These are phyloP conservation scores for Hemibates koningsi DNA, from an alignment of 2,113 vertebrate species.

Conservation along the genomic window DNA sequence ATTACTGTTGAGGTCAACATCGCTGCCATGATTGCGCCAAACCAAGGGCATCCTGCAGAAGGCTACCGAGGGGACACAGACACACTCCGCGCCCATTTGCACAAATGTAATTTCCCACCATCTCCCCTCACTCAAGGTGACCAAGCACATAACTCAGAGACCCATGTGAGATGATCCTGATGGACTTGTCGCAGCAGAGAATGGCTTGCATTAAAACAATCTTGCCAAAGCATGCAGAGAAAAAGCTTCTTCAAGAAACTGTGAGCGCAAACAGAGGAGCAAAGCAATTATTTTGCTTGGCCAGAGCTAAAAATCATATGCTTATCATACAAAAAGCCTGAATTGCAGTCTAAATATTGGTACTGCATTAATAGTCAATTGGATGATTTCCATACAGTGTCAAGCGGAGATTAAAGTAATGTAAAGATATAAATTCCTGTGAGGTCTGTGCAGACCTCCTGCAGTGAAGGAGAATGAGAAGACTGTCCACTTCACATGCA, in stretches of 20 bases:
- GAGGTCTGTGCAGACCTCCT: background rate
- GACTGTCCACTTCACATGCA: background rate
- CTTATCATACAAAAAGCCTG: conserved; percentile 29
- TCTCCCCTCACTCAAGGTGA: conserved; percentile 65
- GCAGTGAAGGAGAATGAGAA: background rate
- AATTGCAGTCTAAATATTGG: conserved; percentile 46
- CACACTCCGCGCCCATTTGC: conserved; percentile 47
- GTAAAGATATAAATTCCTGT: background rate
- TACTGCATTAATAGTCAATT: conserved; percentile 48
- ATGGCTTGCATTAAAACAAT: background rate
- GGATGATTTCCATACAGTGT: conserved; percentile 32
- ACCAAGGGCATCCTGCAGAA: conserved; percentile 60
- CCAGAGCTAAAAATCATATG: background rate
- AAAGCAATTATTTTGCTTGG: conserved; percentile 15
- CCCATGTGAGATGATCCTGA: conserved; percentile 9
- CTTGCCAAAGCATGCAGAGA: background rate
- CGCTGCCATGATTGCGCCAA: conserved; percentile 46
- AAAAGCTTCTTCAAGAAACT: background rate
- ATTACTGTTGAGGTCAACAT: conserved; percentile 65
- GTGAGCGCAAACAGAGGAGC: background rate
- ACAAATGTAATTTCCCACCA: conserved; percentile 60
- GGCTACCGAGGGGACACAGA: conserved; percentile 20
- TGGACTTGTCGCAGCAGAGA: background rate
- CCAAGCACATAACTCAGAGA: conserved; percentile 52
- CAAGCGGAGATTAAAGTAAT: background rate